Evolutionary conservation across 2,797 vertebrate species (phyloP).

Genomic region (Petrocephalus schoutedeni): DNA sequence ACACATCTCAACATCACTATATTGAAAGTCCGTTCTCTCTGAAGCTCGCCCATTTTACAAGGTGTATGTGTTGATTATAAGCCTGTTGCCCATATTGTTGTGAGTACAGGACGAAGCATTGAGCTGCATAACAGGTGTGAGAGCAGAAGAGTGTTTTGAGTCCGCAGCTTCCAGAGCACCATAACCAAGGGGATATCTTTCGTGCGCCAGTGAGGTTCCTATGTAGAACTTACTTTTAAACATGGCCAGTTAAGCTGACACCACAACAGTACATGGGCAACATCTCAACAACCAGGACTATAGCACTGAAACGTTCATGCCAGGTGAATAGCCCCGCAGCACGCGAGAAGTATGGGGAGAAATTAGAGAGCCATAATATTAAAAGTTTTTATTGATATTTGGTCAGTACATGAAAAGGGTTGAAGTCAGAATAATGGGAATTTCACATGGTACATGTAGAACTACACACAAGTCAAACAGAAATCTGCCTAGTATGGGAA

Average conservation of each 20-base stretch:
- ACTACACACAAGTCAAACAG: slow-evolving; percentile 89
- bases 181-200: neutral
- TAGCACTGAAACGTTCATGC: neutral
- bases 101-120: neutral
- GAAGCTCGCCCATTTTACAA: neutral
- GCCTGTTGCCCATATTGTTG: neutral
- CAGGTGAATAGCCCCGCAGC: neutral
- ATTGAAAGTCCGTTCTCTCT: neutral
- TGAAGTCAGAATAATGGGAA: slow-evolving; percentile 96
- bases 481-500: slow-evolving; percentile 78
- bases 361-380: slow-evolving; percentile 69
- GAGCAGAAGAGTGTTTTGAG: neutral
- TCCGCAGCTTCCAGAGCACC: slow-evolving; percentile 2
- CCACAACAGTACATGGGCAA: neutral
- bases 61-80: neutral
- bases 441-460: slow-evolving; percentile 82
- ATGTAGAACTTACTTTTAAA: neutral
- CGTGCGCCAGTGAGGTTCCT: neutral
- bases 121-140: slow-evolving; percentile 11
- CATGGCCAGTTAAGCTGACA: slow-evolving; percentile 10
- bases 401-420: slow-evolving; percentile 99
- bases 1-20: neutral
- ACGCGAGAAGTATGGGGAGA: slow-evolving; percentile 9
- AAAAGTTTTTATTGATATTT: slow-evolving; percentile 99
- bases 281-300: neutral